Evolutionary conservation across 2,113 vertebrate species (phyloP).

Genomic region (Mobula birostris): DNA sequence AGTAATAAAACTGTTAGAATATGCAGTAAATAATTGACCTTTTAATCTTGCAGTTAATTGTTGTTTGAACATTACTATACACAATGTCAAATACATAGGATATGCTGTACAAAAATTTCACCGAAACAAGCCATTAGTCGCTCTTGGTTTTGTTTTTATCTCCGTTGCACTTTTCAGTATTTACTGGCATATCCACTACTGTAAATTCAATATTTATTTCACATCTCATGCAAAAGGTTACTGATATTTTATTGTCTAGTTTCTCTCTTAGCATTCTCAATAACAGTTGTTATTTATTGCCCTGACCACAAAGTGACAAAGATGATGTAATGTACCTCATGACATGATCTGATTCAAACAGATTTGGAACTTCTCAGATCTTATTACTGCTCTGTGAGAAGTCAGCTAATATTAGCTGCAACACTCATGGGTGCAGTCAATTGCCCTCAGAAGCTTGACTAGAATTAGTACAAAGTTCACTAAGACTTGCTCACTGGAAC

Average conservation of each 20-base stretch:
- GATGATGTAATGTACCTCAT: background rate
- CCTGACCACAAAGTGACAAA: background rate
- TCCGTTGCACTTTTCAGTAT: background rate
- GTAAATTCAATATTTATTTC: background rate
- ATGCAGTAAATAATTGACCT: constrained; percentile 41
- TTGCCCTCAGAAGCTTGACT: background rate
- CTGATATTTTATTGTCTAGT: background rate
- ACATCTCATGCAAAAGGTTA: background rate
- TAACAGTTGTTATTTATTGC: background rate
- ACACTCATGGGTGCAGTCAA: background rate
- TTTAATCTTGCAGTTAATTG: constrained; percentile 47
- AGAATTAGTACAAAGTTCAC: background rate
- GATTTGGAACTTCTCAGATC: background rate
- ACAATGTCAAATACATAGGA: constrained; percentile 48
- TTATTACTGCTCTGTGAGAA: background rate
- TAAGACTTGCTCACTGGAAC: background rate
- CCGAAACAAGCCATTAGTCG: background rate
- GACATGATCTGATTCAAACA: background rate
- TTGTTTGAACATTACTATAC: constrained; percentile 53
- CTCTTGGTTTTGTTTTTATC: background rate
- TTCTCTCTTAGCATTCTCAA: background rate
- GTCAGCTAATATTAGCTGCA: background rate
- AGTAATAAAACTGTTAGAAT: constrained; percentile 45
- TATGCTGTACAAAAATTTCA: background rate
- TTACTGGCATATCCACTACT: background rate